Base-by-base conservation (phyloP, 2,113 vertebrate genomes). In the Gallinago jamesoni region DNA sequence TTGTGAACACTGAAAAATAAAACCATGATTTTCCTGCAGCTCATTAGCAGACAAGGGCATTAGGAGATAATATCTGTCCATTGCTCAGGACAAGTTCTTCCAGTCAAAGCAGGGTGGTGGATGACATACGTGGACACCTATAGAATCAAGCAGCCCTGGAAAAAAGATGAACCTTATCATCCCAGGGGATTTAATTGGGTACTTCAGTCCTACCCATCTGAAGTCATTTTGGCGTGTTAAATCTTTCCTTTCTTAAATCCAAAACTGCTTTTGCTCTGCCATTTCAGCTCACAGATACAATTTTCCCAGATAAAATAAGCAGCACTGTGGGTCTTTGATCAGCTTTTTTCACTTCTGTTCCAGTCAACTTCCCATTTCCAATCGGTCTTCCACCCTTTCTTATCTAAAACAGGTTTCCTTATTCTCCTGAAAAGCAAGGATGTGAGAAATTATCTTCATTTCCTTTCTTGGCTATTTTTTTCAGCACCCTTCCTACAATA, bases 51-150 rank as follows among this genome's bases (percentile, higher is more conserved):
- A 9, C 31, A 78, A 53, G 21, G 7, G 14, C 17, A 5, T 45
- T 27, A 2, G 2, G 16, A 64, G 53, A 30, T 16, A 72, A 39
- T 27, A 22, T 14, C 21, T 27, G 25, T 7, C 43, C 2, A 0
- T 39, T 27, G 3, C 11, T 28, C 24, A 7, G 57, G 28, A 81
- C 20, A 73, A 62, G 27, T 2, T 4, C 4, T 53, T 57, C 21
- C 27, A 63, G 52, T 6, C 24, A 15, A 19, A 82, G 23, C 37
- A 41, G 23, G n/a, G 47, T 59, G 5, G 22, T 28, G 48, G 4
- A 21, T 56, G 62, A 56, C 21, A 10, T 41, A 2, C 0, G 3
- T 14, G 33, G 66, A 12, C 56, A 64, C 18, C 57, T 19, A 1
- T 0, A 2, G 63, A 28, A 4, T 21, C 17, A 43, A 39, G 27